A percentile compares a stretch with the other conserved stretches of the same genome.
phyloP scores from a whole-genome alignment of 2,888 invertebrate species.

The Steinernema hermaphroditum region DNA sequence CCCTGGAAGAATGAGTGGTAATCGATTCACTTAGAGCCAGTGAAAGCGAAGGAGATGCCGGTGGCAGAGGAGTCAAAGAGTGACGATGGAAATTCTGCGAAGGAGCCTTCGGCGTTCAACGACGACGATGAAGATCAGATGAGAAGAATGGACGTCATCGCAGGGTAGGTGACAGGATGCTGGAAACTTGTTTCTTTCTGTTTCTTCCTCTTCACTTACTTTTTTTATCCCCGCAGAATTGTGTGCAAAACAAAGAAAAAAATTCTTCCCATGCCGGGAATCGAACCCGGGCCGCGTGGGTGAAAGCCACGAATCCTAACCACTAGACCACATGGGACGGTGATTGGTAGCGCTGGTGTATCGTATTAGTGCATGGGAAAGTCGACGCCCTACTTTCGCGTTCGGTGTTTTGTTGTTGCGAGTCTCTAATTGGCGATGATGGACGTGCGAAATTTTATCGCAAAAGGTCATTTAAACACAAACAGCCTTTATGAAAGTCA shows the following conservation, averaged over 20 bases:
- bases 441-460: neutral
- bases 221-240: neutral
- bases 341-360: neutral
- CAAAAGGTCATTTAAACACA: neutral
- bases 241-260: neutral
- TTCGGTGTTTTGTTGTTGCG: neutral
- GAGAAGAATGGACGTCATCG: neutral
- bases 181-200: neutral
- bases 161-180: neutral
- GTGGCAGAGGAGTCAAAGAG: neutral
- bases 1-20: too few species aligned
- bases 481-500: neutral
- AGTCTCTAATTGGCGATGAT: neutral
- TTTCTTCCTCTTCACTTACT: neutral
- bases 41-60: neutral
- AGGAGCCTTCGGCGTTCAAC: neutral
- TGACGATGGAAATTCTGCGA: neutral
- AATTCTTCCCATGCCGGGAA: constrained; percentile 60
- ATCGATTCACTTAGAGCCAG: too few species aligned
- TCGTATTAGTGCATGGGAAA: neutral
- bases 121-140: neutral
- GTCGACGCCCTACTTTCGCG: too few species aligned
- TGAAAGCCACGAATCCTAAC: constrained; percentile 65
- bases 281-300: constrained; percentile 65
- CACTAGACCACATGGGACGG: constrained; percentile 52